Conservation (phyloP, 1,140 invertebrate species). For the Chrysomallon squamiferum region DNA sequence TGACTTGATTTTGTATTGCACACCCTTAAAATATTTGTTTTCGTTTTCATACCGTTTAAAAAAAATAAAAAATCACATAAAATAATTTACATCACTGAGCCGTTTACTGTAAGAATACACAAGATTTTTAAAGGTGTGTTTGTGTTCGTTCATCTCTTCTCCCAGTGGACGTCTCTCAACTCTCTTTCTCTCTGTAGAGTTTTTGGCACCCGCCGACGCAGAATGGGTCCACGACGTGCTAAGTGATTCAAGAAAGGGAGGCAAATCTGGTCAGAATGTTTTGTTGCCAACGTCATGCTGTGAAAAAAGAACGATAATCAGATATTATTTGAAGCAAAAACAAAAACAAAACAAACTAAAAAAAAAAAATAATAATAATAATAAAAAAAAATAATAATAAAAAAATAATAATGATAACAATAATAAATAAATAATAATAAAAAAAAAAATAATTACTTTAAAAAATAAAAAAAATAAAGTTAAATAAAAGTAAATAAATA, state of each 20-base stretch:
- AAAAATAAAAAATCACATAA: background rate
- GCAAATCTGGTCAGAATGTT: conserved; percentile 51
- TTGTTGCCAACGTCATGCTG: conserved; percentile 53
- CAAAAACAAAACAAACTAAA: too few relatives aligned
- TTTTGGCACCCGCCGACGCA: conserved; percentile 24
- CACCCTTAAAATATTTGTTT: background rate
- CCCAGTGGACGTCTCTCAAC: conserved; percentile 55
- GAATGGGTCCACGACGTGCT: conserved; percentile 39
- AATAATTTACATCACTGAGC: background rate
- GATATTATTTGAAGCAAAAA: too few relatives aligned
- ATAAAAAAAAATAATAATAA: too few relatives aligned
- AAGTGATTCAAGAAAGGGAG: conserved; percentile 42
- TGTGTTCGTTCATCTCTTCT: conserved; percentile 56
- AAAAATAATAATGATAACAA: too few relatives aligned
- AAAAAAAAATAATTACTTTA: too few relatives aligned
- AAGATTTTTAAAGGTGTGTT: too few relatives aligned
- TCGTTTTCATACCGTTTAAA: background rate
- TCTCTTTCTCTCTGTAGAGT: conserved; percentile 47
- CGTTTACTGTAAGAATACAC: background rate
- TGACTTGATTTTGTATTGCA: too few relatives aligned
- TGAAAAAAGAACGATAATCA: conserved; percentile 26
- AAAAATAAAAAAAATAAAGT: too few relatives aligned
- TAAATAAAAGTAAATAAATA: too few relatives aligned
- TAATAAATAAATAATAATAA: too few relatives aligned
- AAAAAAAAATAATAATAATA: too few relatives aligned